These are phyloP conservation scores for Dromiciops gliroides DNA, from an alignment of 2,113 vertebrate species.

Conservation along the genomic window DNA sequence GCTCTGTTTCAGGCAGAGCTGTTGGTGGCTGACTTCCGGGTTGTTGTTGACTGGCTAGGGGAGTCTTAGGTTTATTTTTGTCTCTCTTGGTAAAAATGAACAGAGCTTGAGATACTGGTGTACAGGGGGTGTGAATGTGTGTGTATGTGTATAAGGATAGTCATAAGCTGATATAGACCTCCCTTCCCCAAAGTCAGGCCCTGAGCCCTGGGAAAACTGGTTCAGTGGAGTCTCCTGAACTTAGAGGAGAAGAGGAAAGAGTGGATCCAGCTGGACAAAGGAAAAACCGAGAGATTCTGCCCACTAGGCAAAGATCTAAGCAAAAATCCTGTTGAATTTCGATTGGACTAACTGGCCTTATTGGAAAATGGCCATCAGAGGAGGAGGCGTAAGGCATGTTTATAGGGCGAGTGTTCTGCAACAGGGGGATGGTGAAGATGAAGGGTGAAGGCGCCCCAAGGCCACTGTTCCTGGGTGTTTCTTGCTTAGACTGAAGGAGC, in stretches of 20 bases:
- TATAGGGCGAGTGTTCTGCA: not conserved
- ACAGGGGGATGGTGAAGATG: not conserved
- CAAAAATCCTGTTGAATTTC: not conserved
- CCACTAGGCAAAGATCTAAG: not conserved
- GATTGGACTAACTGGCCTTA: not conserved
- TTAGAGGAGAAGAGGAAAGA: not conserved
- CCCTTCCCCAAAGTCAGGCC: not conserved
- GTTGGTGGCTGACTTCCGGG: too few species aligned
- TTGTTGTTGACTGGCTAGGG: not conserved
- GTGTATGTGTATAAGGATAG: too few species aligned
- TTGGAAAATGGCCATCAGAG: not conserved
- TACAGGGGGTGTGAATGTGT: not conserved
- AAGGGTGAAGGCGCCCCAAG: fast-evolving
- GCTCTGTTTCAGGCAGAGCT: not conserved
- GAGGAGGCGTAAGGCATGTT: not conserved
- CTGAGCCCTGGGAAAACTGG: not conserved
- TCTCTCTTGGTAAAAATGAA: not conserved
- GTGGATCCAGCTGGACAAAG: not conserved
- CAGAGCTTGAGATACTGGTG: not conserved
- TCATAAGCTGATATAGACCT: not conserved
- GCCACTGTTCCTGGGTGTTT: not conserved
- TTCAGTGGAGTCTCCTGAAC: not conserved
- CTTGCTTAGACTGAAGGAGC: not conserved
- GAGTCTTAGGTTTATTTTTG: not conserved
- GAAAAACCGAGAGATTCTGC: not conserved